Evolutionary conservation across 2,888 invertebrate species (phyloP), one percentile per base, ranked within the genome.

Genomic region (Molorchus minor): DNA sequence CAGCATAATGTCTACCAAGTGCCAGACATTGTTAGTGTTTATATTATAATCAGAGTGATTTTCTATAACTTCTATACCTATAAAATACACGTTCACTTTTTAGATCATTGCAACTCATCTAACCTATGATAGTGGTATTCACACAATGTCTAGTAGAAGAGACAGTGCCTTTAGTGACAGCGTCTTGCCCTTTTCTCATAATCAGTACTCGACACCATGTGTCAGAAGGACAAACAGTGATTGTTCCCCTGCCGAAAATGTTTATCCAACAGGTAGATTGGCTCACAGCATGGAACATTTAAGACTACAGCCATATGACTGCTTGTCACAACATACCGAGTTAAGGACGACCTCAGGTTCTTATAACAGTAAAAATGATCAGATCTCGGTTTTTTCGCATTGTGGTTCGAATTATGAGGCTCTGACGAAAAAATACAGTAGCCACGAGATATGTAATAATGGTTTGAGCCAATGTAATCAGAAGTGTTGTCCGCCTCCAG

Each of bases 81-180:
- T n/a, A n/a, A n/a, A n/a, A n/a, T n/a, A n/a, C n/a, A n/a, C n/a
- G n/a, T n/a, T n/a, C n/a, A n/a, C n/a, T n/a, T 59, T 56, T 35
- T 16, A 69, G 69, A 58, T 79, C 20, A 77, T 82, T 76, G 54
- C 73, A 2, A 80, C 79, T 12, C 76, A 80, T 67, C 61, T 77
- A 25, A 77, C 82, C 13, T 78, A 82, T 51, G 85, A 85, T 67
- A 85, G 85, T 70, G 85, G 85, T 7, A 82, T 85, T 21, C 78
- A 83, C 44, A 85, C 85, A 3, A 84, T 85, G 79, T 81, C 84
- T 3, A 77, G 75, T 16, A 77, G 77, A 56, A 70, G 77, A 44
- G 79, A 78, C 12, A 79, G 79, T 56, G 78, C 77, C 3, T 77
- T 75, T 56, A 79, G 77, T 62, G 78, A 79, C 43, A 71, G 72